Evolutionary conservation across 2,888 invertebrate species (phyloP).

Genomic region (Chalcis sispes): DNA sequence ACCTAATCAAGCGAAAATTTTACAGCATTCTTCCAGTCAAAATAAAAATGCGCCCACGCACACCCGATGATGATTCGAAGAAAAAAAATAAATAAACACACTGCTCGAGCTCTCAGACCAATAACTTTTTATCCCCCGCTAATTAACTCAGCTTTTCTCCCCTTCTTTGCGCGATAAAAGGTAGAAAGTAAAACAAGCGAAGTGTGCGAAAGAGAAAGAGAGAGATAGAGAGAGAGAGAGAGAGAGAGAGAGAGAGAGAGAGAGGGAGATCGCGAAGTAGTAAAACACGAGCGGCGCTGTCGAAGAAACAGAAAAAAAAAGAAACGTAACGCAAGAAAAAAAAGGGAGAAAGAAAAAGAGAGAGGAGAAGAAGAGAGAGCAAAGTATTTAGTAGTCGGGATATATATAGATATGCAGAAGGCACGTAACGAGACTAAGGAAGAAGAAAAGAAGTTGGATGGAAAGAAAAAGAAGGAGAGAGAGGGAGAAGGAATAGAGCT

Average conservation of each 20-base stretch:
- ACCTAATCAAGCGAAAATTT: background rate
- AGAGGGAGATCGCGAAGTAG: background rate
- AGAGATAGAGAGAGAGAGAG: too few species aligned
- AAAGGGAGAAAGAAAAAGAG: background rate
- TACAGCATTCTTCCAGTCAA: background rate
- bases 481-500: background rate
- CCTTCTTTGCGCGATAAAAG: background rate
- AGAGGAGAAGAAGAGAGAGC: background rate
- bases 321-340: background rate
- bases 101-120: background rate
- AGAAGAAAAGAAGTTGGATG: background rate
- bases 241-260: too few species aligned
- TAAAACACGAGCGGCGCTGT: background rate
- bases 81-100: background rate
- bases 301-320: background rate
- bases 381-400: background rate
- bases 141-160: background rate
- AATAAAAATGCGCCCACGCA: background rate
- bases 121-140: slow-evolving; percentile 2
- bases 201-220: too few species aligned
- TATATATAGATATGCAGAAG: background rate
- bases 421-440: slow-evolving; percentile 19
- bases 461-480: background rate
- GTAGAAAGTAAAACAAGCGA: too few species aligned
- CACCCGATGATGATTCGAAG: background rate